Base-by-base conservation (phyloP, 2,797 vertebrate species). In the Spinus pinus region DNA sequence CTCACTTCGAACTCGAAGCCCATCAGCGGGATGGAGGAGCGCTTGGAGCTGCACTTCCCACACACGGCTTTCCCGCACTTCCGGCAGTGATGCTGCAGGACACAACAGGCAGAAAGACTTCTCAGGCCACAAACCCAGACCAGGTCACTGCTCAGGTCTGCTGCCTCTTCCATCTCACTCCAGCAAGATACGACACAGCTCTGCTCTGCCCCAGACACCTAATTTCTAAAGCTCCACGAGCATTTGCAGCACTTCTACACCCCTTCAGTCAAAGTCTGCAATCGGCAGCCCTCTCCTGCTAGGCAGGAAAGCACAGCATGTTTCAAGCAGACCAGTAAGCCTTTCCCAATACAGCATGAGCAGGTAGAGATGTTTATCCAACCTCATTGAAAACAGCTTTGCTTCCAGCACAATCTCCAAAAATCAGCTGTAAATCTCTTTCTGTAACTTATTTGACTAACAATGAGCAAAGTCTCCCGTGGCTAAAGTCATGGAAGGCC, bases 1-100 rank as follows among this genome's bases (percentile, higher is more conserved):
- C 99, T 98, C 96, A 99, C 99, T 97, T 99, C 98, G 12, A 99
- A 99, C 98, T 99, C 99, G 2, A 99, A 99, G 51, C 99, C 99
- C 99, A 99, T 99, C 88, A 99, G 98, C 0, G 99, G 99, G 97
- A 99, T 99, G 94, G 99, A 98, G 90, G 99, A 99, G 73, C 99
- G 99, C 81, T 98, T 99, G 93, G 99, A 99, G 39, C 99, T 99
- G 97, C 99, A 99, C 69, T 99, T 99, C 69, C 99, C 99, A 0
- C 99, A 99, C 77, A 99, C 98, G 0, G 99, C 99, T 94, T 99
- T 98, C 79, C 99, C 99, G 5, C 98, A 98, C 50, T 98, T 98
- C 86, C 99, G 97, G 94, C 98, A 98, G 74, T 98, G 98, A 72
- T 98, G 98, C 98, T 98, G 96, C 93, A 73, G 85, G 72, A 73